phyloP scores from a whole-genome alignment of 1,140 invertebrate species.

The Streblospio benedicti region DNA sequence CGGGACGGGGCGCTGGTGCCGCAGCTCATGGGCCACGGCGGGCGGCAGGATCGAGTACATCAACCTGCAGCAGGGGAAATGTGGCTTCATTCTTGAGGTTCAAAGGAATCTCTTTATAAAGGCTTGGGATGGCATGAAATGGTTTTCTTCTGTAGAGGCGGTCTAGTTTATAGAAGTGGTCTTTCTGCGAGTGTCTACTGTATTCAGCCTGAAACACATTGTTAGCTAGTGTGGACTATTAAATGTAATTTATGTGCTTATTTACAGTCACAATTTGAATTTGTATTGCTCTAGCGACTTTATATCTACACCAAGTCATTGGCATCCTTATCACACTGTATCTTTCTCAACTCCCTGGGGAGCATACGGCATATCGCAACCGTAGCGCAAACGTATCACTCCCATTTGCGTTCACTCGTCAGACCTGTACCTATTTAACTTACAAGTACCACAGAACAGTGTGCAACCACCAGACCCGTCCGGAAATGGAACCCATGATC shows the following conservation, averaged over 20 bases:
- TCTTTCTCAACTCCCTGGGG: no score
- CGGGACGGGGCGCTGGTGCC: constrained; percentile 48
- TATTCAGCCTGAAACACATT: background rate
- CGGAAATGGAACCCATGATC: background rate
- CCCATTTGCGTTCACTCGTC: no score
- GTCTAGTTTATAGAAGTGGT: background rate
- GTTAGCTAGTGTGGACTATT: background rate
- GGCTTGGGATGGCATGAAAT: background rate
- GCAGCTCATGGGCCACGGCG: background rate
- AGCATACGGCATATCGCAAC: no score
- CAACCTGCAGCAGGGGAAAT: background rate
- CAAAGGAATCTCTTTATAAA: background rate
- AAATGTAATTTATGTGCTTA: no score
- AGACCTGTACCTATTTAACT: no score
- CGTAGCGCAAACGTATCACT: no score
- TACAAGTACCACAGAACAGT: no score
- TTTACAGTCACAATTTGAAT: no score
- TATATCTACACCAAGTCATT: no score
- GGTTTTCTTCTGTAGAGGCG: background rate
- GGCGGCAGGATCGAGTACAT: constrained; percentile 8
- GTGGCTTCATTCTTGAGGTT: background rate
- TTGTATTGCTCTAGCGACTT: no score
- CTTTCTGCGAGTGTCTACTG: background rate
- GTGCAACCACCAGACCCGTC: background rate
- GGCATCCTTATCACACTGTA: no score